Percentiles rank a stretch among this genome's conserved stretches.
Conservation (phyloP, 1,140 invertebrate genomes). For the Apis mellifera region Amel_HAv3.1 CM009945.2:8070501-8071000, state of each 20-base stretch:
- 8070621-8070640: background rate
- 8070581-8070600: too few relatives aligned
- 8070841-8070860: conserved; percentile 55
- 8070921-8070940: conserved; percentile 42
- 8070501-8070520: background rate
- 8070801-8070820: conserved; percentile 71
- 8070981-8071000: conserved; percentile 33
- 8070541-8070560: conserved; percentile 53
- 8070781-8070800: conserved; percentile 44
- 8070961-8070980: background rate
- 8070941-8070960: conserved; percentile 63
- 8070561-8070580: conserved; percentile 57
- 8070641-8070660: conserved; percentile 55
- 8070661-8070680: conserved; percentile 35
- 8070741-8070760: conserved; percentile 33
- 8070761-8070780: background rate
- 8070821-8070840: conserved; percentile 65
- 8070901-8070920: conserved; percentile 62
- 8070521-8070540: background rate
- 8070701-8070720: conserved; percentile 70
- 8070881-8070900: conserved; percentile 64
- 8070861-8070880: conserved; percentile 44
- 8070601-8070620: too few relatives aligned
- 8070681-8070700: conserved; percentile 41
- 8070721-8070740: conserved; percentile 61